phyloP scores from a whole-genome alignment of 1,140 invertebrate species.

The Sitophilus oryzae region DNA sequence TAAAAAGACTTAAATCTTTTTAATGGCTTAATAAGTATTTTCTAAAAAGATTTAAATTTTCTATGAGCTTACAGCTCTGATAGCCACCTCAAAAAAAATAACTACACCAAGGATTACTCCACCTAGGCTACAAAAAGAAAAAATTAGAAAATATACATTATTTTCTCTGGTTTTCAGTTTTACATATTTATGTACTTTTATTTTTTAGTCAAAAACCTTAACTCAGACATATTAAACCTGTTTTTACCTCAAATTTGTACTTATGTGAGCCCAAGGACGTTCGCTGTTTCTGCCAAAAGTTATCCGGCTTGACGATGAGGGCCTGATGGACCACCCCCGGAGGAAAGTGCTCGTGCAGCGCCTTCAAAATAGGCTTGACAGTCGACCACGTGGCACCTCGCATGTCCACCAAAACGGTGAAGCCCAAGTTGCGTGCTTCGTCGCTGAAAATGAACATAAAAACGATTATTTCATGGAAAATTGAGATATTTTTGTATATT shows the following conservation, averaged over 20 bases:
- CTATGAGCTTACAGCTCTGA: too few species aligned
- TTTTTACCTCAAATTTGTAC: constrained; percentile 94
- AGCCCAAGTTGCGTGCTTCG: constrained; percentile 80
- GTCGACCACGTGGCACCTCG: constrained; percentile 88
- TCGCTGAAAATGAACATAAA: constrained; percentile 64
- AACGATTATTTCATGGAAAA: neutral
- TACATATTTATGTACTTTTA: too few species aligned
- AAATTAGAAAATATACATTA: too few species aligned
- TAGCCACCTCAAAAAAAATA: too few species aligned
- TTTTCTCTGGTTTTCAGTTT: too few species aligned
- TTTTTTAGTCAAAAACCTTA: too few species aligned
- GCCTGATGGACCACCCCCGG: constrained; percentile 77
- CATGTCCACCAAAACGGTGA: constrained; percentile 96
- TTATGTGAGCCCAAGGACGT: constrained; percentile 94
- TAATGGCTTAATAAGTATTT: too few species aligned
- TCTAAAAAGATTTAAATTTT: too few species aligned
- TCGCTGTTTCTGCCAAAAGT: constrained; percentile 98
- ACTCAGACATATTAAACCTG: neutral
- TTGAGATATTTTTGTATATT: too few species aligned
- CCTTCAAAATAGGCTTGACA: constrained; percentile 95
- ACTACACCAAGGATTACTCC: too few species aligned
- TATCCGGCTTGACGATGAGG: constrained; percentile 96
- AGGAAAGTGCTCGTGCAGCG: constrained; percentile 91
- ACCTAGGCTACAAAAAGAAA: too few species aligned
- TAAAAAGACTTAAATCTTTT: too few species aligned